phyloP scores from a whole-genome alignment of 2,113 vertebrate genomes.

The Nematolebias whitei region DNA sequence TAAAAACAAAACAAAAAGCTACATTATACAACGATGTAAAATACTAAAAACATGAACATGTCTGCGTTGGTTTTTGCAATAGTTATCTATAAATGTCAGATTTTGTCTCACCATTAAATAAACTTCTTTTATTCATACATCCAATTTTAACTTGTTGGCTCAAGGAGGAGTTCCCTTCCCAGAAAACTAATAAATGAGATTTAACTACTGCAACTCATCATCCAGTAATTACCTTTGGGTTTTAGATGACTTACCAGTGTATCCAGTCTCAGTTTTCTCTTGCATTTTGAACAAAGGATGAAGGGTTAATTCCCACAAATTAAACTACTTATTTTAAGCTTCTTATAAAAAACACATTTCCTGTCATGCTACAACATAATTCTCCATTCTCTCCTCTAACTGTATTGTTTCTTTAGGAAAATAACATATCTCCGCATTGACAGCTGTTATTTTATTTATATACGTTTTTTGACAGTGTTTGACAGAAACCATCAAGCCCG shows the following conservation, averaged over 20 bases:
- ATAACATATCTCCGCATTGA: conserved; percentile 22
- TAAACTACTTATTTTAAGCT: conserved; percentile 4
- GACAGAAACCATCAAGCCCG: conserved; percentile 14
- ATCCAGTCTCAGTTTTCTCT: conserved; percentile 1
- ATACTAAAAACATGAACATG: too few species aligned
- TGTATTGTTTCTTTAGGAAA: not conserved
- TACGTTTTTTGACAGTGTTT: conserved; percentile 29
- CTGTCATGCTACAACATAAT: conserved; percentile 27
- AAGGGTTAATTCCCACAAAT: conserved; percentile 4
- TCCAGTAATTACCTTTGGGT: not conserved
- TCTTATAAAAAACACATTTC: conserved; percentile 21
- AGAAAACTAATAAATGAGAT: not conserved
- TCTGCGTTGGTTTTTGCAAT: too few species aligned
- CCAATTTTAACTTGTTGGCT: not conserved
- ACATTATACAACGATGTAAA: too few species aligned
- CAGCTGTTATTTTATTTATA: conserved; percentile 14
- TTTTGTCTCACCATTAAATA: not conserved
- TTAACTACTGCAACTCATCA: not conserved
- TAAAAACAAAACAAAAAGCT: too few species aligned
- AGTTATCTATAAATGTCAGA: not conserved
- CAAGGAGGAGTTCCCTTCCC: not conserved
- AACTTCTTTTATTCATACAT: not conserved
- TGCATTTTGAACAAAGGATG: not conserved
- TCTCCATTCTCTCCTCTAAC: conserved; percentile 22
- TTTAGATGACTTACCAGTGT: not conserved